These are phyloP conservation scores for Polypterus bichir DNA, from an alignment of 2,113 vertebrate species.

Conservation along the genomic window DNA sequence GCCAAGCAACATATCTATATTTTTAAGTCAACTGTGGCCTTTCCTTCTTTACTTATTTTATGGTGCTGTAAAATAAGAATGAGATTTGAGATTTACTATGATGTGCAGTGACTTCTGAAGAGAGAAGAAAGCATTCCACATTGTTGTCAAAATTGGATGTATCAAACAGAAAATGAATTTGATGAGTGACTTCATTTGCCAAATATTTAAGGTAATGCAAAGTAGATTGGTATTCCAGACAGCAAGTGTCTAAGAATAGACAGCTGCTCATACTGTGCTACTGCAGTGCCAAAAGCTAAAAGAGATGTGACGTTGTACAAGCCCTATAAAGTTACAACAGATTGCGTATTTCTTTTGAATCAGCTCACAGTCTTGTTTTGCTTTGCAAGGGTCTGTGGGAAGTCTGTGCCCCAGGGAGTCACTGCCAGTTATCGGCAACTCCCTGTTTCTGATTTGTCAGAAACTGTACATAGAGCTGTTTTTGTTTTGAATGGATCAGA, in stretches of 20 bases:
- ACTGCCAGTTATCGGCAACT: slow-evolving; percentile 33
- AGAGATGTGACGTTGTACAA: no score
- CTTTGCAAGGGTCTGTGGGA: slow-evolving; percentile 53
- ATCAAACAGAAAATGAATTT: no score
- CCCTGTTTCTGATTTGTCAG: slow-evolving; percentile 61
- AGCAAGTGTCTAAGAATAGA: slow-evolving; percentile 42
- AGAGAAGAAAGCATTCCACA: no score
- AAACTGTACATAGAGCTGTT: slow-evolving; percentile 40
- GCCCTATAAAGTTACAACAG: no score
- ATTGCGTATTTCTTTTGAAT: no score
- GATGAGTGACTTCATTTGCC: slow-evolving; percentile 31
- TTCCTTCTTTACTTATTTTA: no score
- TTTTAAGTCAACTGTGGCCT: no score
- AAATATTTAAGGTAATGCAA: slow-evolving; percentile 45
- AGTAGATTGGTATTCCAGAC: slow-evolving; percentile 42
- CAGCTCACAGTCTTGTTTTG: slow-evolving; percentile 27
- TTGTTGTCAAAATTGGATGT: no score
- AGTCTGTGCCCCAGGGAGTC: slow-evolving; percentile 52
- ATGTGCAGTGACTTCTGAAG: no score
- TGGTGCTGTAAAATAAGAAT: no score
- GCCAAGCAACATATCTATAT: no score
- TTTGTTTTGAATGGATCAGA: slow-evolving; percentile 26
- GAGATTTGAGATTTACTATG: no score
- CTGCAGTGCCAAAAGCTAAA: neutral
- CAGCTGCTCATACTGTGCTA: slow-evolving; percentile 15